Percentiles rank a stretch among this genome's conserved stretches.
Evolutionary conservation across 2,797 vertebrate species (phyloP).

Genomic region (Micromesistius poutassou): DNA sequence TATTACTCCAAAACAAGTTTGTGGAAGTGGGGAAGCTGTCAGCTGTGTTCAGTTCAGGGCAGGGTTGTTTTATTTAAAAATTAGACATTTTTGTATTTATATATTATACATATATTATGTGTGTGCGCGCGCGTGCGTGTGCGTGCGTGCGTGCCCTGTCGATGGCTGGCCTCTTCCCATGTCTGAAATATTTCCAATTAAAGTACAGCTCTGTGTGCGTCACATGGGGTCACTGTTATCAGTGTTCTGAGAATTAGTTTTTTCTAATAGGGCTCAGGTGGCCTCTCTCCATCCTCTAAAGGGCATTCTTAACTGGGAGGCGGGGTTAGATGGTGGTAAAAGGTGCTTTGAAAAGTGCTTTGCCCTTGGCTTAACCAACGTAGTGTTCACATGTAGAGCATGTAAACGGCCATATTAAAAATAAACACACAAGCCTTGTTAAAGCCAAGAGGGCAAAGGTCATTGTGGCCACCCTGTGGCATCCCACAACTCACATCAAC

Average conservation of each 20-base stretch:
- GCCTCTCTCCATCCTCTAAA: conserved; percentile 40
- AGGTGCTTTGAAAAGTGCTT: not conserved
- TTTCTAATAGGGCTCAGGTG: conserved; percentile 58
- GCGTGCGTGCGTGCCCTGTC: conserved; percentile 13
- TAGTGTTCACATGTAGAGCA: too few relatives aligned
- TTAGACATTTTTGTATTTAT: conserved; percentile 16
- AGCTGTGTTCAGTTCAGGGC: conserved; percentile 39
- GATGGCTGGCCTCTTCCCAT: not conserved
- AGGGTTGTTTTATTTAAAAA: conserved; percentile 38
- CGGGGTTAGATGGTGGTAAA: conserved; percentile 1
- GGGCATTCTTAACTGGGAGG: conserved; percentile 22
- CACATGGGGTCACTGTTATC: conserved; percentile 29
- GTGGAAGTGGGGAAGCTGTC: conserved; percentile 33
- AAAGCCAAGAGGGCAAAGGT: too few relatives aligned
- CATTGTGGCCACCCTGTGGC: too few relatives aligned
- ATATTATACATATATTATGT: too few relatives aligned
- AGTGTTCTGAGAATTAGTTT: conserved; percentile 29
- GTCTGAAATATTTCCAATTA: conserved; percentile 27
- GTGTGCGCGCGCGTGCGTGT: not conserved
- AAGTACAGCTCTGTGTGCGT: conserved; percentile 29
- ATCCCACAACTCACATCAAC: too few relatives aligned
- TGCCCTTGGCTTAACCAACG: not conserved
- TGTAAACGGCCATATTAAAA: not conserved
- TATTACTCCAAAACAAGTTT: conserved; percentile 44
- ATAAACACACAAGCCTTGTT: too few relatives aligned